Evolutionary conservation across 2,113 vertebrate species (phyloP).

Genomic region (Brachypteracias leptosomus): DNA sequence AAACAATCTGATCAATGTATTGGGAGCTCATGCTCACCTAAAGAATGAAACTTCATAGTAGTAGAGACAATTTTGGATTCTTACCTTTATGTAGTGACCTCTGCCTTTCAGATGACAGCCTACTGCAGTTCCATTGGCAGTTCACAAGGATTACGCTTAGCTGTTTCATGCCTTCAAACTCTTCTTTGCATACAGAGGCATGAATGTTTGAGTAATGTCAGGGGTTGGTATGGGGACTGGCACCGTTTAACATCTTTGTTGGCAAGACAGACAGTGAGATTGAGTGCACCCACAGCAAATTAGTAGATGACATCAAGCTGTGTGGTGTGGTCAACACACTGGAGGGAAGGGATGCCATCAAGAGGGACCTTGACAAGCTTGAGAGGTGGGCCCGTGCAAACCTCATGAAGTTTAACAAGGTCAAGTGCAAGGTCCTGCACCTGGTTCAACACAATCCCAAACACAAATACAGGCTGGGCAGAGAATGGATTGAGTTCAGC

Average conservation of each 20-base stretch:
- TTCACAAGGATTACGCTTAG: background rate
- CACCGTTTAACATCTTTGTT: background rate
- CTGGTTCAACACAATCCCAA: background rate
- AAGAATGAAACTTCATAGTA: background rate
- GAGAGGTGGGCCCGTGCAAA: background rate
- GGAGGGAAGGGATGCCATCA: background rate
- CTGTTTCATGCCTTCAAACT: background rate
- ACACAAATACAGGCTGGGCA: too few species aligned
- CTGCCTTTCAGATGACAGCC: background rate
- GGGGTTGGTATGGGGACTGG: background rate
- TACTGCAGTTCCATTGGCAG: background rate
- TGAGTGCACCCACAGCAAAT: background rate
- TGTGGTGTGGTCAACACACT: background rate
- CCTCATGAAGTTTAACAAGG: background rate
- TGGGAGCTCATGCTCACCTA: background rate
- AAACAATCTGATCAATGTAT: background rate
- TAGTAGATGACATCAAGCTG: background rate
- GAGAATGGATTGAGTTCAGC: background rate
- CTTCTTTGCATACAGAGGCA: background rate
- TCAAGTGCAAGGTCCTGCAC: background rate
- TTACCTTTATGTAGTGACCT: background rate
- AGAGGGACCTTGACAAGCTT: background rate
- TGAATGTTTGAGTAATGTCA: background rate
- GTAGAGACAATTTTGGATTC: background rate
- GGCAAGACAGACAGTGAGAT: background rate